Base-by-base conservation (phyloP, 2,113 vertebrate genomes). In the Progne subis region DNA sequence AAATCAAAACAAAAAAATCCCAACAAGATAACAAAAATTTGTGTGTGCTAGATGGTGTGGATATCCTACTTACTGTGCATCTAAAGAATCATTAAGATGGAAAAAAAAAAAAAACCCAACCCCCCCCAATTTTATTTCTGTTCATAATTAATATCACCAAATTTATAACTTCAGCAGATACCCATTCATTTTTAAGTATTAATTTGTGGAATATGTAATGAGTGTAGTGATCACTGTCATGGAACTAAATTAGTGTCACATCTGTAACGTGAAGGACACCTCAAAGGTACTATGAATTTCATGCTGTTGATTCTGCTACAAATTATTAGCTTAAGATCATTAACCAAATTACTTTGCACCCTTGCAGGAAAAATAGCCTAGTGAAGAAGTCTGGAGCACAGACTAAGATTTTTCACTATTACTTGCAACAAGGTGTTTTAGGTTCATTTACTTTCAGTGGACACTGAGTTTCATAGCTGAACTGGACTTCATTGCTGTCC, bases 251-350 rank as follows among this genome's bases (percentile, higher is more conserved):
- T 97, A 96, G 96, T 94, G 92, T 94, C 96, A 88, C 91, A 91
- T 97, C 96, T 85, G 90, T 97, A 97, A 98, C 12, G 34, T 96
- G 97, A 98, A 98, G 98, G 98, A 96, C 98, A 97, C 97, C 97
- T 98, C 97, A 98, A 97, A 98, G 98, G 97, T 97, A 96, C 92
- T 3, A 0, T 95, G 95, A 97, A 92, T 87, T 88, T 90, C 80
- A n/a, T 65, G 94, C 92, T 97, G 94, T 97, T 98, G 97, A 86
- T 96, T 95, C 96, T 97, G 79, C 92, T 96, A 74, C 92, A 92
- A 97, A 97, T 97, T 97, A 97, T 95, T 97, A 96, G 76, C 86
- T 94, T 64, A 88, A 75, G 93, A 94, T 78, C 95, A 95, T 97
- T 97, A 96, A 97, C 94, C 72, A 95, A 94, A 96, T 74, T 92